phyloP scores from a whole-genome alignment of 1,140 invertebrate species.

The Vanessa tameamea region DNA sequence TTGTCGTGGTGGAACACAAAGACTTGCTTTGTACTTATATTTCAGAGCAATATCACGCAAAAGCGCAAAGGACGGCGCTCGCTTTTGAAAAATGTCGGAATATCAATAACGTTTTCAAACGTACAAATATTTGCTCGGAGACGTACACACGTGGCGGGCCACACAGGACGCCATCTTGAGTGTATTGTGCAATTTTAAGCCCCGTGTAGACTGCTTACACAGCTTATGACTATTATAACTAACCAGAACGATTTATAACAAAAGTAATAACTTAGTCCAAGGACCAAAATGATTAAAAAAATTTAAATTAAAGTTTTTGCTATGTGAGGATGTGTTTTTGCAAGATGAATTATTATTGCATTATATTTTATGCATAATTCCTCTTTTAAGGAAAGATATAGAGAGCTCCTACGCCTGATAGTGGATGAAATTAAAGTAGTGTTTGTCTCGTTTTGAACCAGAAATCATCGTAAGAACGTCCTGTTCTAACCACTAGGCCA shows the following conservation, averaged over 20 bases:
- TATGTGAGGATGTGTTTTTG: no score
- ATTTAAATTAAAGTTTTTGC: no score
- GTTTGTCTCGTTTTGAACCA: no score
- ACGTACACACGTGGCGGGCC: conserved; percentile 60
- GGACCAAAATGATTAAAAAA: no score
- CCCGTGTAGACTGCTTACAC: neutral
- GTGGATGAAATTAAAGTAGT: no score
- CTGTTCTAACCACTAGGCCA: no score
- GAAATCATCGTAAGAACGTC: no score
- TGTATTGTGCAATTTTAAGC: conserved; percentile 24
- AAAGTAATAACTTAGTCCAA: no score
- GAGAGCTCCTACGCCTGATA: neutral
- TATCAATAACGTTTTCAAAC: conserved; percentile 70
- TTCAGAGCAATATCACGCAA: conserved; percentile 34
- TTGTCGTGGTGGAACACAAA: conserved; percentile 47
- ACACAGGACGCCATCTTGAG: conserved; percentile 65
- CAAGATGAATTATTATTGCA: no score
- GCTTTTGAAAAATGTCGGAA: conserved; percentile 60
- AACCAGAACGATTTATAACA: no score
- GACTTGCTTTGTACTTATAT: conserved; percentile 49
- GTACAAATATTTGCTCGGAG: conserved; percentile 70
- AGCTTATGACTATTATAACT: neutral
- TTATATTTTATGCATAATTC: no score
- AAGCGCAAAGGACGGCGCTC: conserved; percentile 54
- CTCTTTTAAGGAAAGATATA: neutral